Evolutionary conservation across 2,888 invertebrate genomes (phyloP).

Genomic region (Drosophila barbarae): DNA sequence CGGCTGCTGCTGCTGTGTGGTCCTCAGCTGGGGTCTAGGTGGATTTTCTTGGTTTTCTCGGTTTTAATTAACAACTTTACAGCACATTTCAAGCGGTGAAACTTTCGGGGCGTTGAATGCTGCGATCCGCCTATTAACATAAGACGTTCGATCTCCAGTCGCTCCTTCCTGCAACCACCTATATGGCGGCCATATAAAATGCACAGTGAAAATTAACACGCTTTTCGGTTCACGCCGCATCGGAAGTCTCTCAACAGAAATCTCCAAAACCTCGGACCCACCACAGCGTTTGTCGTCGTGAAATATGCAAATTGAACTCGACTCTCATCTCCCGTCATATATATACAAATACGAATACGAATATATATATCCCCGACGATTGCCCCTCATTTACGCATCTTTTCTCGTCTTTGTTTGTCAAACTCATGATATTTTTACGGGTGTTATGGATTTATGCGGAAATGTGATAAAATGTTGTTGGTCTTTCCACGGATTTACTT

Average conservation of each 20-base stretch:
- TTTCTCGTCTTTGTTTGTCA: constrained; percentile 51
- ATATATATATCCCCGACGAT: constrained; percentile 18
- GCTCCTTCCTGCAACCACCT: constrained; percentile 26
- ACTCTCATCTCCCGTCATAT: constrained; percentile 32
- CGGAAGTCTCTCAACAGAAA: constrained; percentile 45
- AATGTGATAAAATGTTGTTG: constrained; percentile 53
- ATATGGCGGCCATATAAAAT: constrained; percentile 66
- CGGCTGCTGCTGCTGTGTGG: constrained; percentile 36
- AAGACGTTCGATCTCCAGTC: constrained; percentile 56
- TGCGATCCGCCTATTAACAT: constrained; percentile 64
- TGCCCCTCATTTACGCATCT: constrained; percentile 41
- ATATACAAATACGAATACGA: constrained; percentile 13
- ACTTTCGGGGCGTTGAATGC: constrained; percentile 58
- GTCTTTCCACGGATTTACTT: constrained; percentile 20
- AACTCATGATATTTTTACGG: constrained; percentile 68
- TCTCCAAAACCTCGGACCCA: constrained; percentile 53
- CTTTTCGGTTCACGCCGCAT: constrained; percentile 70
- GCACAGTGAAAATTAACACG: constrained; percentile 75
- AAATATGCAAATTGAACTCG: constrained; percentile 66
- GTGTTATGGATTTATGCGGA: constrained; percentile 68
- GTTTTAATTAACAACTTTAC: constrained; percentile 74
- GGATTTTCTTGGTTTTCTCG: constrained; percentile 55
- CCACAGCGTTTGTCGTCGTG: constrained; percentile 65
- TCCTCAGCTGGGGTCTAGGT: constrained; percentile 42
- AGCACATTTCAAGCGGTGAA: constrained; percentile 69